Evolutionary conservation across 2,113 vertebrate species (phyloP), one percentile per base, ranked within the genome.

Genomic region (Vulpes lagopus): DNA sequence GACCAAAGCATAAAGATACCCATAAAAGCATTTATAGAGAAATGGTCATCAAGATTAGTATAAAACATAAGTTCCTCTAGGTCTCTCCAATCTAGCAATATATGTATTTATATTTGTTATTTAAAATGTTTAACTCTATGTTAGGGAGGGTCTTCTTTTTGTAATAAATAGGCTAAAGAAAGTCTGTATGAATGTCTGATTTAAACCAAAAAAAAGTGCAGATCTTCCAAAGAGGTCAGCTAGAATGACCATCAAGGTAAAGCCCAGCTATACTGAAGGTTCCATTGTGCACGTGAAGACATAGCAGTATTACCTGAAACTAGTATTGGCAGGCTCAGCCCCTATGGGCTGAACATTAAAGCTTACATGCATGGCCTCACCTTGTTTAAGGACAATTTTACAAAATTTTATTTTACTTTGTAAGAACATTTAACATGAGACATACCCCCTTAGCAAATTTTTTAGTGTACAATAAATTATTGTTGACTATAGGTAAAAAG

Each of bases 1-100:
- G 98, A 99, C 79, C 99, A 98, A 96, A 99, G 98, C 81, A 98
- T 99, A 73, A 98, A 99, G 85, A 98, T 98, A 11, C 98, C 99
- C 0, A 99, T 99, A 2, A 99, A 99, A 3, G 99, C 98, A 3
- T 98, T 99, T 97, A 98, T 98, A 76, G 99, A 99, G 98, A 99
- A 99, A 98, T 99, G 97, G 99, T 83, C 88, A 49, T 95, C 78
- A 81, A 81, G 84, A 55, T n/a, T 67, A 3, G 27, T 78, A 15
- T 59, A 2, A 79, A 71, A 53, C 30, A 17, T 78, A 91, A 43
- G 25, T 62, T 49, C 51, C 60, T 49, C 71, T 80, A 32, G 55
- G 12, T 88, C 85, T 97, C 96, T 98, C 96, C 92, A 96, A 64
- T 87, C 83, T 95, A 89, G 67, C 94, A 96, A 73, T 91, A 94